Base-by-base conservation (phyloP, 1,140 invertebrate species). In the Archivesica marissinica region DNA sequence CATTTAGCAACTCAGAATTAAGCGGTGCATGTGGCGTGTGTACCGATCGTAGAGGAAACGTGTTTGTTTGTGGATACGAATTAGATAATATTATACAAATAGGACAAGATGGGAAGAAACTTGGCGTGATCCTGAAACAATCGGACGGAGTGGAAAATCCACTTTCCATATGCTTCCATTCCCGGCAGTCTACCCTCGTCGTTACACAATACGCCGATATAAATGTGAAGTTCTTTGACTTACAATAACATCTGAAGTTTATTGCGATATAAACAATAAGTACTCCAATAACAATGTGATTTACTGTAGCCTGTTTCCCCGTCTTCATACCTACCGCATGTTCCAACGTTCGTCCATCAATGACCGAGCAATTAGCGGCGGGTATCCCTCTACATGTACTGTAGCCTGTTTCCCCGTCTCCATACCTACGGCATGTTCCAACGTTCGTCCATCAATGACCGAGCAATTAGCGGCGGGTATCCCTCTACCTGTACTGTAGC, bases 21-120 rank as follows among this genome's bases (percentile, higher is more conserved):
- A 61, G 64, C 23, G 20, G 30, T 23, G 35, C 80, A n/a, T 20
- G 74, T 3, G 68, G 80, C 3, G 38, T 83, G 28, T 83, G 80
- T 28, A 83, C 75, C 68, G 70, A 74, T 52, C 68, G 80, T 25
- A 74, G 59, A 23, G 80, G 80, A 23, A 72, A 83, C 30, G 28
- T 83, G n/a, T 83, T 74, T 47, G 80, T 75, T 2, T 75, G 80
- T 44, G 68, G 80, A 35, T 30, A 38, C 9, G 68, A 75, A 4
- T 83, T 70, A 20, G 61, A 75, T 28, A 83, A 83, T 20, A 41
- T 83, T 3, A n/a, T 75, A 9, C 80, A 83, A 30, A 23, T 83
- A 23, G 41, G 50, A 1, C 38, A 39, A 25, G 80, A 83, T 30
- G 80, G 80, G 30, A 83, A 75, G 52, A 83, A 83, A 54, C 35